Conservation (phyloP, 1,140 invertebrate genomes). For the Apis laboriosa region DNA sequence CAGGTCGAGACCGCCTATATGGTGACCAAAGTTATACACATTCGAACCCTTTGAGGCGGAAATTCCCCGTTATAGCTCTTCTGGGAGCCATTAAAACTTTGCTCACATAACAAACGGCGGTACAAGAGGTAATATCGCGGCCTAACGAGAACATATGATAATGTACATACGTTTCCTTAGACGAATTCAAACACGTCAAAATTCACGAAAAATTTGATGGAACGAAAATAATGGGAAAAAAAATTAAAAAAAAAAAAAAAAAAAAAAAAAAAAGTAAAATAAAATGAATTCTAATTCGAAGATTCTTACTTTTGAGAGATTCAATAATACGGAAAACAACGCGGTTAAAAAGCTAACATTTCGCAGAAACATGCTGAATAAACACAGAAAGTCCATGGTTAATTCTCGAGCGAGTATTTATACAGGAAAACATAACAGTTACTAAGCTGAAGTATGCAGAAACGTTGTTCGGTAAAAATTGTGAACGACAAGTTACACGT, state of each 20-base stretch:
- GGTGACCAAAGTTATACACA: slow-evolving; percentile 10
- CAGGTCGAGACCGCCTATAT: background rate
- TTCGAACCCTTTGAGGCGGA: slow-evolving; percentile 23
- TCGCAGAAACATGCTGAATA: slow-evolving; percentile 63
- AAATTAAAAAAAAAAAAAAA: too few species aligned
- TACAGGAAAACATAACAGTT: slow-evolving; percentile 65
- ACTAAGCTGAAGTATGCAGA: slow-evolving; percentile 41
- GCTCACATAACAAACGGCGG: slow-evolving; percentile 21
- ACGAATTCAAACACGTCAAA: background rate
- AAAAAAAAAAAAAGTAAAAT: background rate
- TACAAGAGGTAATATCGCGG: background rate
- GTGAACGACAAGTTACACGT: slow-evolving; percentile 16
- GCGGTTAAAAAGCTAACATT: background rate
- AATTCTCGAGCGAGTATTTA: slow-evolving; percentile 58
- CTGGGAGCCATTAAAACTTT: slow-evolving; percentile 48
- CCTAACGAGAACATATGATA: slow-evolving; percentile 13
- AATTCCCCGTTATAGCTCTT: slow-evolving; percentile 32
- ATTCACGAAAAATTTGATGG: background rate
- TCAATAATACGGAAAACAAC: background rate
- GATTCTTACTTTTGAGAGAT: background rate
- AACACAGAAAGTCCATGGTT: slow-evolving; percentile 3
- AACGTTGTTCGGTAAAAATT: slow-evolving; percentile 3
- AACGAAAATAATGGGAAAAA: background rate
- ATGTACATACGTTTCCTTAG: slow-evolving; percentile 1
- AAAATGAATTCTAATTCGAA: too few species aligned